A percentile compares a stretch with the other conserved stretches of the same genome.
phyloP scores from a whole-genome alignment of 2,113 vertebrate species.

The Urocitellus parryii region DNA sequence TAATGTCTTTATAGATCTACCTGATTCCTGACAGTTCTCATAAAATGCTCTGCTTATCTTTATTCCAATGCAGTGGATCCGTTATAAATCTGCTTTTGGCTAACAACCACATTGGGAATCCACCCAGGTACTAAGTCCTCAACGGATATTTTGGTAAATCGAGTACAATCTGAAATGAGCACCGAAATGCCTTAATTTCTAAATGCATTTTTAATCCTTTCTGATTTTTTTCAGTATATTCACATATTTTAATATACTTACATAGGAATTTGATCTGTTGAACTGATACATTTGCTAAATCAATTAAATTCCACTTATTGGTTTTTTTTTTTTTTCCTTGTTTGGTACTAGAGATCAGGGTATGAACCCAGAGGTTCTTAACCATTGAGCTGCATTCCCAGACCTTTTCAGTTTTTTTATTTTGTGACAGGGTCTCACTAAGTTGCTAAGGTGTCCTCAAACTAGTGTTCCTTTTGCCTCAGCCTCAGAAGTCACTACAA shows the following conservation, averaged over 20 bases:
- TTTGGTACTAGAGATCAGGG: too few species aligned
- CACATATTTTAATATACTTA: not conserved
- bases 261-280: not conserved
- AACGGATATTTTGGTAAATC: not conserved
- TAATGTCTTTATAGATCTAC: not conserved
- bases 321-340: too few species aligned
- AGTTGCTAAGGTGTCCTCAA: too few species aligned
- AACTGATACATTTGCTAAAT: not conserved
- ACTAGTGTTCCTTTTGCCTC: too few species aligned
- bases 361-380: too few species aligned
- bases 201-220: not conserved
- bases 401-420: too few species aligned
- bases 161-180: not conserved
- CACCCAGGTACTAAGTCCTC: not conserved
- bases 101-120: not conserved
- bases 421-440: too few species aligned
- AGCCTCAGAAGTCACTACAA: too few species aligned
- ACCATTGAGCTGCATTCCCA: too few species aligned
- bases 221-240: not conserved
- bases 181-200: not conserved
- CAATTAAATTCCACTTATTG: not conserved
- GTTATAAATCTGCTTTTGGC: slow-evolving; percentile 19
- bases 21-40: not conserved
- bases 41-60: not conserved
- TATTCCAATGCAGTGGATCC: not conserved